These are phyloP conservation scores for Gadopsis marmoratus DNA, from an alignment of 2,797 vertebrate species.

Conservation along the genomic window DNA sequence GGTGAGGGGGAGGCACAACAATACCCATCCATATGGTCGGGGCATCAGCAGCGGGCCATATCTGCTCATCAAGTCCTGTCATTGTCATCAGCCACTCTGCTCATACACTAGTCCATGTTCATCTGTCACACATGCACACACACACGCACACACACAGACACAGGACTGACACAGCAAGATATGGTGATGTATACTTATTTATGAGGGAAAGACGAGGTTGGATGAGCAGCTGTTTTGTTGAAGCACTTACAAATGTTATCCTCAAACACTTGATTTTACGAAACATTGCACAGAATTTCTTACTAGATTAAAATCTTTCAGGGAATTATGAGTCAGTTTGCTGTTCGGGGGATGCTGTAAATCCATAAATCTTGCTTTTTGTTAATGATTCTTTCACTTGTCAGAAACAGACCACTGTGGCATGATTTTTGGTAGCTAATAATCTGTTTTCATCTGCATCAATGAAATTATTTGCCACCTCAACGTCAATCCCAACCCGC, in stretches of 20 bases:
- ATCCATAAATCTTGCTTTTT: background rate
- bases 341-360: background rate
- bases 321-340: background rate
- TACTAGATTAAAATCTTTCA: background rate
- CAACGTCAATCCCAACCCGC: constrained; percentile 65
- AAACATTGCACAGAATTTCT: constrained; percentile 14
- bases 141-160: constrained; percentile 33
- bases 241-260: constrained; percentile 29
- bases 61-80: constrained; percentile 82
- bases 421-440: constrained; percentile 45
- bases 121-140: constrained; percentile 67
- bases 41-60: constrained; percentile 80
- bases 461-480: constrained; percentile 75
- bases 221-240: constrained; percentile 59
- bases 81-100: constrained; percentile 78
- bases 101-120: constrained; percentile 75
- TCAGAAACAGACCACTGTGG: constrained; percentile 7
- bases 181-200: constrained; percentile 56
- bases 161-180: constrained; percentile 63
- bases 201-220: constrained; percentile 62
- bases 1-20: constrained; percentile 82
- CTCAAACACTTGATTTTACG: constrained; percentile 19
- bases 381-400: background rate
- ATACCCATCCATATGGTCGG: constrained; percentile 86
- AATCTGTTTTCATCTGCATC: constrained; percentile 68